phyloP scores from a whole-genome alignment of 2,888 invertebrate genomes.

The Ochropleura leucogaster region DNA sequence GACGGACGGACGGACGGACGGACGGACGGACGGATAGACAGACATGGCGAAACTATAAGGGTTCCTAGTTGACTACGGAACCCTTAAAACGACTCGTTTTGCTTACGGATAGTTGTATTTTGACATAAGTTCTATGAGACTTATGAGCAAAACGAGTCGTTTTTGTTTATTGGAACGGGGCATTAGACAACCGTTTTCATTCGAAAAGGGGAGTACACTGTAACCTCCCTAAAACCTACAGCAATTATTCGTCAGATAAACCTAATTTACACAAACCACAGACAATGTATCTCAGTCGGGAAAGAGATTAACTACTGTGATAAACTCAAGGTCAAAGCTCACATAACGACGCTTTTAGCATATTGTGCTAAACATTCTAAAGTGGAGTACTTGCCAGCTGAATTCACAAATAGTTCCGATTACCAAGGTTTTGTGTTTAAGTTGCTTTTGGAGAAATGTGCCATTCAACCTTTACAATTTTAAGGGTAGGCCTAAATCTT shows the following conservation, averaged over 20 bases:
- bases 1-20: too few species aligned
- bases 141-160: too few species aligned
- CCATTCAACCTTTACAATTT: too few species aligned
- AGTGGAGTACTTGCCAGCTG: constrained; percentile 16
- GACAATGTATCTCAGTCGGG: constrained; percentile 11
- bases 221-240: not conserved
- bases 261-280: constrained; percentile 14
- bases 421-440: constrained; percentile 15
- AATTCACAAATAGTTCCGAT: constrained; percentile 41
- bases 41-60: too few species aligned
- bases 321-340: constrained; percentile 37
- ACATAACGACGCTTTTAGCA: constrained; percentile 38
- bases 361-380: constrained; percentile 22
- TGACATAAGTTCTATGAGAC: too few species aligned
- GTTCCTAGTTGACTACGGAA: too few species aligned
- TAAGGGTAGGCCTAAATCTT: not conserved
- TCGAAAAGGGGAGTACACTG: too few species aligned
- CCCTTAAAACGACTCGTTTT: too few species aligned
- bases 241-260: constrained; percentile 14
- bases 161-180: too few species aligned
- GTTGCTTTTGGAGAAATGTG: constrained; percentile 18
- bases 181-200: not conserved
- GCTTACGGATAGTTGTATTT: too few species aligned
- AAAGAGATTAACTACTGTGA: constrained; percentile 19
- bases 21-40: too few species aligned